phyloP scores from a whole-genome alignment of 2,797 vertebrate species.

The Gymnopithys bicolor region DNA sequence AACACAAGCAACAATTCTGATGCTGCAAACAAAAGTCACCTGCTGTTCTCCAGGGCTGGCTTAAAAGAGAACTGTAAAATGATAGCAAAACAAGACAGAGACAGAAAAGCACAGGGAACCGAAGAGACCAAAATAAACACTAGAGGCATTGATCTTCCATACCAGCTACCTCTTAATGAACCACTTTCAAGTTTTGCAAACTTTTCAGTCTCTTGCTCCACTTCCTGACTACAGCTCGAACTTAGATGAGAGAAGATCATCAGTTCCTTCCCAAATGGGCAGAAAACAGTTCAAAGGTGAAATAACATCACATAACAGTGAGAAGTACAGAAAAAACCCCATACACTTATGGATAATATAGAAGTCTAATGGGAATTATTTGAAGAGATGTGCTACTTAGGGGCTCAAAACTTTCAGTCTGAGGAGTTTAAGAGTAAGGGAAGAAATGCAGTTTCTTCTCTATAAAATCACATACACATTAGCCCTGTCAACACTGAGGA shows the following conservation, averaged over 20 bases:
- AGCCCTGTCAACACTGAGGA: neutral
- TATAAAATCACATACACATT: neutral
- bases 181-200: neutral
- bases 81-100: neutral
- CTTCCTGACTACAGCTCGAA: neutral
- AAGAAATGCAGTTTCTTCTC: neutral
- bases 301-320: neutral
- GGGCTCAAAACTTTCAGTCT: neutral
- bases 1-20: neutral
- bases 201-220: neutral
- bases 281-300: neutral
- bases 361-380: neutral
- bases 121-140: neutral
- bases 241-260: neutral
- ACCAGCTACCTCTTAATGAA: neutral
- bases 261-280: neutral
- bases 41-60: neutral
- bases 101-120: neutral
- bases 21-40: neutral
- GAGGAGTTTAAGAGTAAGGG: neutral
- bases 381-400: neutral
- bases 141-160: neutral
- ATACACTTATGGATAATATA: neutral
- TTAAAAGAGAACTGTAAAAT: neutral
- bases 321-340: neutral